Conservation (phyloP, 37 sponge, comb jelly and placozoan genomes). For the Aphrocallistes beatrix region DNA sequence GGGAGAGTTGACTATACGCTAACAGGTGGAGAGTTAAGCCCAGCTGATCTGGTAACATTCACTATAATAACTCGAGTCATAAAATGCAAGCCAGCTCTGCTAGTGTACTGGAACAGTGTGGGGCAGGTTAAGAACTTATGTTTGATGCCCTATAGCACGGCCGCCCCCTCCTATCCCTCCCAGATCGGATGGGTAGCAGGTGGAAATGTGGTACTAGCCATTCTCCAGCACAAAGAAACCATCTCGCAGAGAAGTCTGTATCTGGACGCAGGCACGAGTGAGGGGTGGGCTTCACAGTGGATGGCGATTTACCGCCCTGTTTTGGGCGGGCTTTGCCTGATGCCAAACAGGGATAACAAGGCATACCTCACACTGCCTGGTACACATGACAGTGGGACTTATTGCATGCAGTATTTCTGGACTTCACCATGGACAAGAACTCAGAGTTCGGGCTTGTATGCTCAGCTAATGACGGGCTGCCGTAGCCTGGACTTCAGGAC, state of each 20-base stretch:
- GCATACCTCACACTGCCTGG: neutral
- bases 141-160: neutral
- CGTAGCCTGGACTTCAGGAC: neutral
- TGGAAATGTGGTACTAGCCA: neutral
- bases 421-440: conserved; percentile 8
- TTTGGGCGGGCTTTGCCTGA: neutral
- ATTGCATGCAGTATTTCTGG: neutral
- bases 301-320: neutral
- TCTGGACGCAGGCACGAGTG: neutral
- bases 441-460: neutral
- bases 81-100: neutral
- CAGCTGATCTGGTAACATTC: neutral
- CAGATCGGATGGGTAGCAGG: neutral
- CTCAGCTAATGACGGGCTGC: neutral
- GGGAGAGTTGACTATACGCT: neutral
- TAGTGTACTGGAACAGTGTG: neutral
- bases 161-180: neutral
- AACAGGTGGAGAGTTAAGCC: neutral
- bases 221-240: neutral
- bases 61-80: neutral
- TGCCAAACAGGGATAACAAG: neutral
- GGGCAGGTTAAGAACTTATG: neutral
- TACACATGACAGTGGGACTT: neutral
- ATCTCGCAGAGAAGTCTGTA: neutral
- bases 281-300: neutral